A percentile compares a stretch with the other conserved stretches of the same genome.
These are phyloP conservation scores for Poecile montanus DNA, from an alignment of 2,797 vertebrate species.

Conservation along the genomic window DNA sequence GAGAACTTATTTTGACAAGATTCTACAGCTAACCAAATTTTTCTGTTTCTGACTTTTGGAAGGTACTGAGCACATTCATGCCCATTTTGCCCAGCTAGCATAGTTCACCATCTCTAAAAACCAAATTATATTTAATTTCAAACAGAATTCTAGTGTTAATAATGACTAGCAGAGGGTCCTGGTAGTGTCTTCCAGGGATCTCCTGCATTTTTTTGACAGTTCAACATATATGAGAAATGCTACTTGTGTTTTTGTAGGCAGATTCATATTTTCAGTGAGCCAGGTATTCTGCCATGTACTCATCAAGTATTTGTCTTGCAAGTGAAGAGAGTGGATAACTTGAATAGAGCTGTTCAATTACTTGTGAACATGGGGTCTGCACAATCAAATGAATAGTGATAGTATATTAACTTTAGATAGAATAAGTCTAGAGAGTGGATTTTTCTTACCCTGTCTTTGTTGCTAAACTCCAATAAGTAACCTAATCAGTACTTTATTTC, in stretches of 20 bases:
- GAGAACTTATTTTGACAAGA: neutral
- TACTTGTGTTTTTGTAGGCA: neutral
- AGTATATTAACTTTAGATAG: neutral
- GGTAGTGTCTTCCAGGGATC: neutral
- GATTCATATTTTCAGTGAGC: neutral
- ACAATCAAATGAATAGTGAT: neutral
- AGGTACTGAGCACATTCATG: neutral
- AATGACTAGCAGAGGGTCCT: neutral
- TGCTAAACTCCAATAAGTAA: neutral
- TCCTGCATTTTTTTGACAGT: neutral
- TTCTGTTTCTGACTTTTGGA: neutral
- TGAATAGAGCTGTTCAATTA: neutral
- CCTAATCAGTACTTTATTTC: neutral
- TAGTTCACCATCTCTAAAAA: neutral
- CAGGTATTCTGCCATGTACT: neutral
- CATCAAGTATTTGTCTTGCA: neutral
- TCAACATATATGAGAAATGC: neutral
- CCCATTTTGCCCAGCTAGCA: neutral
- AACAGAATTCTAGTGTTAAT: neutral
- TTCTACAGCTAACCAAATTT: neutral
- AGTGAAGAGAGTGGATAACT: neutral
- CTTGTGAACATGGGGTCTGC: neutral
- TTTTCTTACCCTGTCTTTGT: neutral
- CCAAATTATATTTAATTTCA: neutral
- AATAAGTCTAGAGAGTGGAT: neutral